Base-by-base conservation (phyloP, 2,113 vertebrate species). In the Bubalus kerabau region DNA sequence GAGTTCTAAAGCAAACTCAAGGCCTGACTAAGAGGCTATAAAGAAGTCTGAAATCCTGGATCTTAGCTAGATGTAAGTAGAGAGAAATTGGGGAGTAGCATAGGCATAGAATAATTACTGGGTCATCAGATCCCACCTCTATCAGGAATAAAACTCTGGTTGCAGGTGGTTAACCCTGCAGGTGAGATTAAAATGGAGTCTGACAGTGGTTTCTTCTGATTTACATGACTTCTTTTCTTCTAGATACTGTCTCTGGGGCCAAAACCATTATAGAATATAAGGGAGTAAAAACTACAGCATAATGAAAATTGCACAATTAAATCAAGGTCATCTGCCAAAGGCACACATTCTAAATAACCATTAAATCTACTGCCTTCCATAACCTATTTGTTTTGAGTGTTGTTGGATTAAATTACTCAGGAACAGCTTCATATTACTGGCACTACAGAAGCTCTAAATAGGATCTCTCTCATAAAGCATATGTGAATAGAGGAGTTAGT, bases 341-440 rank as follows among this genome's bases (percentile, higher is more conserved):
- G 19, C 59, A 82, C 24, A 64, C 19, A 92, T 54, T 96, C 57
- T 54, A 95, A 95, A 92, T 78, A 94, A 80, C 43, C 23, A 24
- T 80, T 90, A 95, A 92, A 95, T 78, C 28, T 14, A 87, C 59
- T 64, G 3, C 30, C 48, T 94, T 87, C 21, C 64, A 90, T 74
- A 84, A 97, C 93, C 52, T 95, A 36, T 80, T 78, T 94, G 76
- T 90, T 86, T 82, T 97, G 52, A 84, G 74, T 62, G 26, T 90
- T 48, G 54, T 59, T 95, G 48, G 13, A 97, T 92, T 95, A 94
- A 74, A 84, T 96, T 90, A 89, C 30, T 67, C 14, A 64, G 59
- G 86, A 32, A 52, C 32, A 64, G 56, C 21, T 92, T 95, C 87
- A 94, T 81, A 84, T 64, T 94, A 28, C 87, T 26, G 28, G 12